These are phyloP conservation scores for Blera fallax DNA, from an alignment of 2,888 invertebrate species.

Conservation along the genomic window DNA sequence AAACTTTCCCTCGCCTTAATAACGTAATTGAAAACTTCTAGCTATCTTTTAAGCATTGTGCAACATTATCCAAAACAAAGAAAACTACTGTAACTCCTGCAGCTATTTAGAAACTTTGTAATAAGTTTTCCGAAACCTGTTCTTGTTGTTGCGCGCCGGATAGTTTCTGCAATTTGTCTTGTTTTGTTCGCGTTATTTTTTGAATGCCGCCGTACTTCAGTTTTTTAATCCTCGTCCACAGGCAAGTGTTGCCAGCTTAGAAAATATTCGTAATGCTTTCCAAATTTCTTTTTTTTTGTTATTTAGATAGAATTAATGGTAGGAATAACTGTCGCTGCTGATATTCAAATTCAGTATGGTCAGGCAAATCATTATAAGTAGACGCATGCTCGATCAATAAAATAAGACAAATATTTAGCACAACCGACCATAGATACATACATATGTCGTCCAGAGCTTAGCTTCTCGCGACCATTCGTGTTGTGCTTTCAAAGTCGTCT, in stretches of 20 bases:
- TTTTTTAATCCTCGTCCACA: not conserved
- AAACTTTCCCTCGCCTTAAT: not conserved
- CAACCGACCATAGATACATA: too few relatives aligned
- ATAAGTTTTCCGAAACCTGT: conserved; percentile 7
- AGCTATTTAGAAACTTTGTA: not conserved
- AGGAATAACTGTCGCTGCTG: too few relatives aligned
- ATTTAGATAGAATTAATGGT: too few relatives aligned
- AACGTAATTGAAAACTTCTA: conserved; percentile 29
- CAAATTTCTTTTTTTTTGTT: too few relatives aligned
- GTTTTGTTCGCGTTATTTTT: not conserved
- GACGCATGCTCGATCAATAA: too few relatives aligned
- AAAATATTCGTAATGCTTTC: too few relatives aligned
- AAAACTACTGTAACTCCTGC: not conserved
- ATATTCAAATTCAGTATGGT: too few relatives aligned
- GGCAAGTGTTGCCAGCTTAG: not conserved
- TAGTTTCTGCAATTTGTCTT: conserved; percentile 19
- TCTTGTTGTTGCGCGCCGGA: conserved; percentile 4
- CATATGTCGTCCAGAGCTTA: too few relatives aligned
- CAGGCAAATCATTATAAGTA: too few relatives aligned
- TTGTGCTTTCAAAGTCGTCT: too few relatives aligned
- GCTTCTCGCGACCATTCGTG: too few relatives aligned
- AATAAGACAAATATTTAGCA: too few relatives aligned
- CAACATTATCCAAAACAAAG: conserved; percentile 12
- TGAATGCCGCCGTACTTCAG: not conserved
- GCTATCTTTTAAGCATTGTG: conserved; percentile 14